Evolutionary conservation across 1,140 invertebrate genomes (phyloP).

Genomic region (Tetraneura akinire): DNA sequence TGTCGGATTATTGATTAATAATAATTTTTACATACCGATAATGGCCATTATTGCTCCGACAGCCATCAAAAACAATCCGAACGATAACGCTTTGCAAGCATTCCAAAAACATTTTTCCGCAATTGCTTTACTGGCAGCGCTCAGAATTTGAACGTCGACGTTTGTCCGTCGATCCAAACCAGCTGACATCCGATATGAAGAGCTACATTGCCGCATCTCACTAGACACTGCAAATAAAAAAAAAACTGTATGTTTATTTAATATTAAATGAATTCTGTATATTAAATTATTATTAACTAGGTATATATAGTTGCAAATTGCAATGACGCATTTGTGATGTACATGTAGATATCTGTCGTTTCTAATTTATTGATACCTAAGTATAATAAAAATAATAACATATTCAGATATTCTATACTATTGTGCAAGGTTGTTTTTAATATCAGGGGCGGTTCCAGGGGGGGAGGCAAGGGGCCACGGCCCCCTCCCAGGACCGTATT

Average conservation of each 20-base stretch:
- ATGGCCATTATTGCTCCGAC: slow-evolving; percentile 87
- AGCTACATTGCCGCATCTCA: slow-evolving; percentile 49
- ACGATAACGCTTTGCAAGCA: slow-evolving; percentile 81
- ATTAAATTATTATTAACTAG: too few relatives aligned
- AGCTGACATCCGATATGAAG: slow-evolving; percentile 41
- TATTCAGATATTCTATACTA: too few relatives aligned
- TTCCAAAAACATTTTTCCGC: slow-evolving; percentile 74
- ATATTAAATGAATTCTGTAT: background rate
- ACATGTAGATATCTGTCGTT: too few relatives aligned
- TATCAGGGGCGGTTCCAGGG: too few relatives aligned
- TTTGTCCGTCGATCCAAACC: slow-evolving; percentile 45
- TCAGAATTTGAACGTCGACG: slow-evolving; percentile 37
- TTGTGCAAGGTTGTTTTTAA: too few relatives aligned
- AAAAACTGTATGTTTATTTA: background rate
- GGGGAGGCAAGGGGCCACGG: too few relatives aligned
- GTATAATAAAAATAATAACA: too few relatives aligned
- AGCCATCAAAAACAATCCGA: slow-evolving; percentile 80
- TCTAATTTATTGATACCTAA: too few relatives aligned
- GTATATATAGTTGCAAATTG: too few relatives aligned
- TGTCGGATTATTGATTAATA: too few relatives aligned
- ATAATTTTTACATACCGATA: slow-evolving; percentile 67
- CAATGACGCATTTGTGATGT: too few relatives aligned
- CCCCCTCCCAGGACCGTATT: too few relatives aligned
- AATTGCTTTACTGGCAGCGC: slow-evolving; percentile 44
- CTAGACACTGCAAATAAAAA: slow-evolving; percentile 7